A percentile compares a stretch with the other conserved stretches of the same genome.
Conservation (phyloP, 2,797 vertebrate genomes). For the Hapalemur alaotrensis region DNA sequence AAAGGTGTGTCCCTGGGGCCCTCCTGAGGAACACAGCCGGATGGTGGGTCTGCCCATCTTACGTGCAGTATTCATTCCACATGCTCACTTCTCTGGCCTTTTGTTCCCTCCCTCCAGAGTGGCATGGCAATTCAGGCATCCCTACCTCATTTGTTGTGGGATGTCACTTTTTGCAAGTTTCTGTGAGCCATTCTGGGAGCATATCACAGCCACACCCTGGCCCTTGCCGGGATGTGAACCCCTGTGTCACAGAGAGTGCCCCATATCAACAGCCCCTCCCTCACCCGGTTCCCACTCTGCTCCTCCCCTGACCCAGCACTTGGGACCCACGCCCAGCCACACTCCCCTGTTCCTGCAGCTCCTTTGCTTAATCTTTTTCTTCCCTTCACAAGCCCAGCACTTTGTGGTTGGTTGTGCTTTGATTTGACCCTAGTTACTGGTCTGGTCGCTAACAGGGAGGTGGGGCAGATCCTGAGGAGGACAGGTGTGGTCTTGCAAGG, state of each 20-base stretch:
- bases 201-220: neutral
- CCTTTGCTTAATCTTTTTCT: neutral
- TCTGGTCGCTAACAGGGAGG: neutral
- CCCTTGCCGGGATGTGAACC: neutral
- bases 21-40: neutral
- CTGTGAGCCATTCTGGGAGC: neutral
- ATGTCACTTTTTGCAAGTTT: neutral
- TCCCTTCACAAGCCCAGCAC: neutral
- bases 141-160: neutral
- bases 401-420: neutral
- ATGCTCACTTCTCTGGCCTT: neutral
- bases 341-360: neutral
- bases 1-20: neutral
- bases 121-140: neutral
- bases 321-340: neutral
- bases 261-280: neutral
- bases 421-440: neutral
- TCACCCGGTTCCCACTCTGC: neutral
- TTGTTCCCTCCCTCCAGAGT: neutral
- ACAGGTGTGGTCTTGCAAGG: neutral
- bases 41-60: neutral
- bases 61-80: neutral
- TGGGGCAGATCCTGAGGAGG: neutral
- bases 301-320: neutral
- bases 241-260: neutral